Conservation (phyloP, 2,888 invertebrate species). For the Agrypnus murinus region DNA sequence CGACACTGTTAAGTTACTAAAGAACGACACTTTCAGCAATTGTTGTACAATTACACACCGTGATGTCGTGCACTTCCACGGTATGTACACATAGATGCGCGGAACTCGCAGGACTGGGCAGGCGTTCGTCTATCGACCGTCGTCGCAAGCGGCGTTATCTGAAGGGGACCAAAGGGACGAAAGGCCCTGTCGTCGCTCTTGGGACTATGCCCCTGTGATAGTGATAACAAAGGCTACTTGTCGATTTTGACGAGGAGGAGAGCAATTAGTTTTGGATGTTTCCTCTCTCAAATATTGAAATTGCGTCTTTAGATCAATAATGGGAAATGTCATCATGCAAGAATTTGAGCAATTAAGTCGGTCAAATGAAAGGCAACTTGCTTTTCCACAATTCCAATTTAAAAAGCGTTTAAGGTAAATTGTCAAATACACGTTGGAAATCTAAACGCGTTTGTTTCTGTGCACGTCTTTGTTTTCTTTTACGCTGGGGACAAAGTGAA, state of each 20-base stretch:
- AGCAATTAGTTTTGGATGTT: slow-evolving; percentile 20
- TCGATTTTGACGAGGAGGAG: not conserved
- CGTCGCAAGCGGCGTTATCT: slow-evolving; percentile 31
- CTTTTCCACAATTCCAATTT: too few species aligned
- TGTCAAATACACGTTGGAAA: too few species aligned
- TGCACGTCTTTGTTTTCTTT: too few species aligned
- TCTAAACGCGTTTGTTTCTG: too few species aligned
- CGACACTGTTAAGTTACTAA: slow-evolving; percentile 32
- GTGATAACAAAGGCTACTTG: slow-evolving; percentile 12
- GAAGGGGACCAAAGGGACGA: slow-evolving; percentile 49
- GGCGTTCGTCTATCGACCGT: slow-evolving; percentile 50
- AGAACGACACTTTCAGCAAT: slow-evolving; percentile 40
- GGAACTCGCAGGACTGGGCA: slow-evolving; percentile 45
- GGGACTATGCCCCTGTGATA: slow-evolving; percentile 39
- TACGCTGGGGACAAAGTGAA: too few species aligned
- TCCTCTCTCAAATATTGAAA: slow-evolving; percentile 3
- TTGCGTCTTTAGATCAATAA: too few species aligned
- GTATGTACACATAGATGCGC: slow-evolving; percentile 45
- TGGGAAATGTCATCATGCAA: too few species aligned
- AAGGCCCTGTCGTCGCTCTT: slow-evolving; percentile 32
- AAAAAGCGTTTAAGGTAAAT: too few species aligned
- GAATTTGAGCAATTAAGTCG: not conserved
- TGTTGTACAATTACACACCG: slow-evolving; percentile 40
- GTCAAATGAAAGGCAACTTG: too few species aligned
- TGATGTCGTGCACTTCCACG: slow-evolving; percentile 42